Base-by-base conservation (phyloP, 2,888 invertebrate species). In the Eristalis arbustorum region DNA sequence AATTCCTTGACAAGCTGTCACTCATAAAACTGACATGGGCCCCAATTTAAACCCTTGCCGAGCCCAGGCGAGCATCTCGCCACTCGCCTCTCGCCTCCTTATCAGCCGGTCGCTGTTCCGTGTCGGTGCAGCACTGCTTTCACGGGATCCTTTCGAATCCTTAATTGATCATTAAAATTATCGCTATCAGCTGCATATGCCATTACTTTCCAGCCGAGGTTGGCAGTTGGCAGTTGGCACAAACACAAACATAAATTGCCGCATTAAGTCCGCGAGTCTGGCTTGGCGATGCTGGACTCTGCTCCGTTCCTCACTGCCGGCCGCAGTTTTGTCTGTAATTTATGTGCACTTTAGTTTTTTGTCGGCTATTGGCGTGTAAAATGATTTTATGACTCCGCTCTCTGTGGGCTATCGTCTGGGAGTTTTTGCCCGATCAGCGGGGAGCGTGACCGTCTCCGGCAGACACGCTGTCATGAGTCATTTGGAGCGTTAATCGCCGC, bases 101-200 rank as follows among this genome's bases (percentile, higher is more conserved):
- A 49, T 49, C 49, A 6, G 4, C n/a, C 49, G n/a, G 18, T 18
- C 49, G 18, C 18, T 49, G 18, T 49, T 49, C 49, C 49, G 49
- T 49, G 49, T 49, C 18, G 8, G 18, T 8, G 0, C 18, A 18
- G 2, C 18, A 18, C 49, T 49, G 18, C 49, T n/a, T 23, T 11
- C 40, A 72, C 14, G 23, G 13, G 68, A 68, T 83, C 83, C 83
- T 78, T 79, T 67, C 10, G 59, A 63, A 76, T 80, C 72, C 76
- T 76, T 76, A 84, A 84, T 84, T 81, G 72, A 68, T 76, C 76
- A 57, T 84, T 76, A 84, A 84, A 72, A 49, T 49, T 49, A 11
- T 34, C 34, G 68, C 25, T 71, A 75, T 69, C 57, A 75, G 64
- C 64, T 57, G 37, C 40, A 63, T 63, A 37, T 56, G 61, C 14